Conservation (phyloP, 2,888 invertebrate genomes). For the Reticulitermes lucifugus region DNA sequence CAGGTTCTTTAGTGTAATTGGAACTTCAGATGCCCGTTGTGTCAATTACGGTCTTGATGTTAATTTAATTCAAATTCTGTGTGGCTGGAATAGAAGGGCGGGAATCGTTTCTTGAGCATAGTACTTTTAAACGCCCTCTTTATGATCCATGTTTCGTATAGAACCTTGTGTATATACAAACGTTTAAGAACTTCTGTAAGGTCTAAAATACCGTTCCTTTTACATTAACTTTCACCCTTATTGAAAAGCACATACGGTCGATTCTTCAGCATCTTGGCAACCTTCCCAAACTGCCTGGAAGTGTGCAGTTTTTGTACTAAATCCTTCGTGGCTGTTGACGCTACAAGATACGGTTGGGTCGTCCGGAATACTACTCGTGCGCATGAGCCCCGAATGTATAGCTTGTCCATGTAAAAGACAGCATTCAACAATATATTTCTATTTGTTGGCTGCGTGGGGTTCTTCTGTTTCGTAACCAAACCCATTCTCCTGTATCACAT, state of each 20-base stretch:
- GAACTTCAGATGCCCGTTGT: neutral
- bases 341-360: conserved; percentile 38
- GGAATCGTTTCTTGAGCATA: neutral
- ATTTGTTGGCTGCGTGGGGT: too few species aligned
- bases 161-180: neutral
- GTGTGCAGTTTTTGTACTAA: conserved; percentile 14
- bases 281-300: conserved; percentile 30
- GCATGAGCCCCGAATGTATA: conserved; percentile 24
- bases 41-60: neutral
- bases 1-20: neutral
- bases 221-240: conserved; percentile 14
- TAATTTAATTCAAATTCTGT: neutral
- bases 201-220: neutral
- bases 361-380: conserved; percentile 27
- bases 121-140: neutral
- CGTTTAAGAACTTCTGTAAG: neutral
- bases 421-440: neutral
- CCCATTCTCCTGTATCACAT: too few species aligned
- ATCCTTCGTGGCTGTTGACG: conserved; percentile 33
- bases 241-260: conserved; percentile 18
- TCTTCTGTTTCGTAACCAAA: too few species aligned
- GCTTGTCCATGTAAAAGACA: neutral
- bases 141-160: neutral
- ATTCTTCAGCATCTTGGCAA: conserved; percentile 35
- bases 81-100: neutral